These are phyloP conservation scores for Epirrita christyi DNA, from an alignment of 2,888 invertebrate species.

Conservation along the genomic window DNA sequence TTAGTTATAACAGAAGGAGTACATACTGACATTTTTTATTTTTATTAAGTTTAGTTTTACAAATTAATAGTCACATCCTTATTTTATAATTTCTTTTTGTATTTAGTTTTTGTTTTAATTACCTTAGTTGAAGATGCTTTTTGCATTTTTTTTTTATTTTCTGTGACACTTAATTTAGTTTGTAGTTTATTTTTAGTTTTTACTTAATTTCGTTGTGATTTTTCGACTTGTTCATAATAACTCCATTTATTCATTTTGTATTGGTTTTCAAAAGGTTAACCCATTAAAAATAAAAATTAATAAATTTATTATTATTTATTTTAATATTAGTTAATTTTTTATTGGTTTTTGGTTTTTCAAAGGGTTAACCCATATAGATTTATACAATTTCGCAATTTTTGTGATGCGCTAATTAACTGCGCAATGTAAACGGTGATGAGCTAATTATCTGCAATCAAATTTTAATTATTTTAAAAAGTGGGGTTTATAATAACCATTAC, in stretches of 20 bases:
- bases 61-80: slow-evolving; percentile 74
- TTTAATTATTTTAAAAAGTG: background rate
- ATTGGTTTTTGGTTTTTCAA: too few species aligned
- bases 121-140: slow-evolving; percentile 12
- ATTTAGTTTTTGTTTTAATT: slow-evolving; percentile 37
- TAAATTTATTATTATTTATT: background rate
- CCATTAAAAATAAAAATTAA: too few species aligned
- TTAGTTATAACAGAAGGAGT: slow-evolving; percentile 48
- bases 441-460: background rate
- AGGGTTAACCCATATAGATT: too few species aligned
- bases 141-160: slow-evolving; percentile 25
- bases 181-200: slow-evolving; percentile 19
- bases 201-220: slow-evolving; percentile 21
- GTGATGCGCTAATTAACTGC: too few species aligned
- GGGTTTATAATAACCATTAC: too few species aligned
- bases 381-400: too few species aligned
- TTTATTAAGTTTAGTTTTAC: slow-evolving; percentile 43
- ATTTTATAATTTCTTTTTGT: slow-evolving; percentile 22
- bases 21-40: slow-evolving; percentile 41
- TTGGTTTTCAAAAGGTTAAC: background rate
- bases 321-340: too few species aligned
- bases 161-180: background rate
- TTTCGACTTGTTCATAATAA: slow-evolving; percentile 11
- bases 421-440: too few species aligned
- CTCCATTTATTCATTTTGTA: slow-evolving; percentile 12